These are phyloP conservation scores for Fistularia commersonii DNA, from an alignment of 2,797 vertebrate species.

Conservation along the genomic window DNA sequence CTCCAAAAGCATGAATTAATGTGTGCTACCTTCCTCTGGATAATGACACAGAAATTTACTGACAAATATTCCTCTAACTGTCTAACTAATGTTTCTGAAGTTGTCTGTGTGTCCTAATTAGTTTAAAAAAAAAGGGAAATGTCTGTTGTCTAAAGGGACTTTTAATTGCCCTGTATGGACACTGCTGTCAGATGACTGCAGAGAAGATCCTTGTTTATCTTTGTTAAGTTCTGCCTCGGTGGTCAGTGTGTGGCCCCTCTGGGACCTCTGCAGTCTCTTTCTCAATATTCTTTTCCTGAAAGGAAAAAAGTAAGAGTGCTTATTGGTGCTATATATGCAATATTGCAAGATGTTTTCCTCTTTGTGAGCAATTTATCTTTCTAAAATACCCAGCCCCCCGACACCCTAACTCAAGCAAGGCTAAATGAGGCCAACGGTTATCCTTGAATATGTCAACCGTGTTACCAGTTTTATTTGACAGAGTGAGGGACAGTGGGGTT, in stretches of 20 bases:
- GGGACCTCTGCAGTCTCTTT: slow-evolving; percentile 10
- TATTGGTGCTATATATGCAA: not conserved
- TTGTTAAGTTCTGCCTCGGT: slow-evolving; percentile 34
- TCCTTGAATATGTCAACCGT: too few relatives aligned
- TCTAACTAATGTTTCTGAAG: slow-evolving; percentile 15
- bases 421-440: too few relatives aligned
- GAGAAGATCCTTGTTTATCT: slow-evolving; percentile 18
- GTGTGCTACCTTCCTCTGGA: not conserved
- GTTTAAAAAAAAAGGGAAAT: slow-evolving; percentile 18
- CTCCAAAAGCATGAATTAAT: not conserved
- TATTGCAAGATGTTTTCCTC: not conserved
- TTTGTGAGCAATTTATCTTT: not conserved
- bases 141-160: slow-evolving; percentile 20
- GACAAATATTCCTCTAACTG: slow-evolving; percentile 16
- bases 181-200: slow-evolving; percentile 27
- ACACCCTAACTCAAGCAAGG: too few relatives aligned
- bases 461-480: too few relatives aligned
- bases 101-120: slow-evolving; percentile 38
- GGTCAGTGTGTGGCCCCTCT: slow-evolving; percentile 8
- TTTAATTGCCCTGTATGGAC: slow-evolving; percentile 39
- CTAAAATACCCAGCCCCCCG: too few relatives aligned
- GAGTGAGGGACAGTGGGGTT: too few relatives aligned
- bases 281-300: slow-evolving; percentile 10
- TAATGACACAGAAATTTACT: slow-evolving; percentile 7
- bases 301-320: slow-evolving; percentile 7